Percentiles rank a stretch among this genome's conserved stretches.
Conservation (phyloP, 2,888 invertebrate species). For the Drosophila tanythrix region DNA sequence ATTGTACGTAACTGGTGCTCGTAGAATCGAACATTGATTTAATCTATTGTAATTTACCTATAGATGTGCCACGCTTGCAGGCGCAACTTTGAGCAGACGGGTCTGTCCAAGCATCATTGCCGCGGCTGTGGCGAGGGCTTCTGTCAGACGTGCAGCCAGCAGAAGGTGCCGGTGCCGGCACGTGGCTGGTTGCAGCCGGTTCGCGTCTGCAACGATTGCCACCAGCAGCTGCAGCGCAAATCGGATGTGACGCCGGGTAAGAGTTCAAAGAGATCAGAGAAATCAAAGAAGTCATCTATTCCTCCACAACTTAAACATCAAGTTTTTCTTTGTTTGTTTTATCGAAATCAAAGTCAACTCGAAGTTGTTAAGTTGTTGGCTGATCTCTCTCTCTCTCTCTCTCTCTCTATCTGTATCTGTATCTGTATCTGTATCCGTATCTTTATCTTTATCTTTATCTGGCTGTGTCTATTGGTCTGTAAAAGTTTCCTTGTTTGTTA, state of each 20-base stretch:
- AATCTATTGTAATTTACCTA: neutral
- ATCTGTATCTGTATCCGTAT: neutral
- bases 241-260: slow-evolving; percentile 79
- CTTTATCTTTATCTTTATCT: neutral
- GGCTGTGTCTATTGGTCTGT: slow-evolving; percentile 7
- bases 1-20: slow-evolving; percentile 85
- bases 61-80: slow-evolving; percentile 89
- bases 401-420: neutral
- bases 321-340: neutral
- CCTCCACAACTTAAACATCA: neutral
- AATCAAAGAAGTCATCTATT: neutral
- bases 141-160: slow-evolving; percentile 90
- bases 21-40: slow-evolving; percentile 26
- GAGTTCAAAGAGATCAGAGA: neutral
- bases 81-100: slow-evolving; percentile 86
- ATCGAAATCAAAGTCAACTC: neutral
- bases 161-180: slow-evolving; percentile 88
- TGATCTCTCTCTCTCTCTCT: neutral
- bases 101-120: slow-evolving; percentile 90
- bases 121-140: slow-evolving; percentile 92
- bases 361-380: neutral
- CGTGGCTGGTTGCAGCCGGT: slow-evolving; percentile 90
- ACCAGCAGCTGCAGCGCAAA: slow-evolving; percentile 76
- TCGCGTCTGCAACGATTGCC: slow-evolving; percentile 91
- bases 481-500: slow-evolving; percentile 30